Percentiles rank a stretch among this genome's conserved stretches.
phyloP scores from a whole-genome alignment of 2,113 vertebrate genomes.

The Eonycteris spelaea region DNA sequence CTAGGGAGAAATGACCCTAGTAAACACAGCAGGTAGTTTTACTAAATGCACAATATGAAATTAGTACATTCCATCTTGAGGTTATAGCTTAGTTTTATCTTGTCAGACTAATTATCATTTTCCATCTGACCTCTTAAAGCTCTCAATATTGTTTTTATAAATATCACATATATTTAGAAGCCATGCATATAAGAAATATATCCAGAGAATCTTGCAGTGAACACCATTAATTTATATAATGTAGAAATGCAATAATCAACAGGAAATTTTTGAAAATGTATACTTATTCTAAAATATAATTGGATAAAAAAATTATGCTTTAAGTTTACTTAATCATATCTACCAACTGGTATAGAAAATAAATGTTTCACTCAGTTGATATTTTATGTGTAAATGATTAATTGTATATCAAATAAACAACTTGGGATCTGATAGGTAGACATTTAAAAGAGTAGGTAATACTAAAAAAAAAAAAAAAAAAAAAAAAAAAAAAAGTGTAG shows the following conservation, averaged over 20 bases:
- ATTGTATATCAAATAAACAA: not conserved
- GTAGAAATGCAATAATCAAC: not conserved
- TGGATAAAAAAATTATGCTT: not conserved
- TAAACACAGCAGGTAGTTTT: constrained; percentile 3
- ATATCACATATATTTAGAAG: not conserved
- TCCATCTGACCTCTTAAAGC: constrained; percentile 11
- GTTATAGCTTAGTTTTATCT: constrained; percentile 6
- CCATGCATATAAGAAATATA: not conserved
- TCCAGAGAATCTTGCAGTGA: not conserved
- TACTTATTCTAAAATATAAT: constrained; percentile 14
- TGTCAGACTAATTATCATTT: constrained; percentile 36
- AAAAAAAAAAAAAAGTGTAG: not conserved
- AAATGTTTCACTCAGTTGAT: not conserved
- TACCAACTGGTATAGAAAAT: not conserved
- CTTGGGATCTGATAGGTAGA: not conserved
- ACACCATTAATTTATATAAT: not conserved
- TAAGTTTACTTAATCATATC: not conserved
- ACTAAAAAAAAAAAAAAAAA: not conserved
- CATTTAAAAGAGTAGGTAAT: not conserved
- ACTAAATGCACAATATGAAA: constrained; percentile 16
- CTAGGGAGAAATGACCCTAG: not conserved
- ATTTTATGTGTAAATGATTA: not conserved
- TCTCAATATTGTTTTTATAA: not conserved
- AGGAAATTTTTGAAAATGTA: not conserved
- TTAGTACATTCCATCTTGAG: not conserved